Base-by-base conservation (phyloP, 2,113 vertebrate genomes). In the Tinamus guttatus region DNA sequence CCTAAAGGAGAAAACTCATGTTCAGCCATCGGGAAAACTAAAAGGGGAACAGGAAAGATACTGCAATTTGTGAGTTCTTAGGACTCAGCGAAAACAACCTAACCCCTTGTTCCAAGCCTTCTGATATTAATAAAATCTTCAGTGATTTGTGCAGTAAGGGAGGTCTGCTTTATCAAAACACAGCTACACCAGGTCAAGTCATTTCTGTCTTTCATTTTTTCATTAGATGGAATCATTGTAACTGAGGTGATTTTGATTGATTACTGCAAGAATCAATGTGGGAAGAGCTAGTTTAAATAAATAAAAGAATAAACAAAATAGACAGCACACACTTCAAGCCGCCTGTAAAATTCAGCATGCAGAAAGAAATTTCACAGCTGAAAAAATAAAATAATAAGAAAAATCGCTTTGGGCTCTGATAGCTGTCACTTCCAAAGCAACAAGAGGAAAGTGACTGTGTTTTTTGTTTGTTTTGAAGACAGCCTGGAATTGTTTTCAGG, bases 341-440 rank as follows among this genome's bases (percentile, higher is more conserved):
- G 28, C 7, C n/a, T 60, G 63, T 30, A 13, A 77, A 83, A 85
- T 38, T 69, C 40, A 47, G 4, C 0, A 0, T 3, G 11, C 5
- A 67, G 25, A 6, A 78, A 65, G 40, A 84, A 4, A 30, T 5
- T 51, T 8, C 82, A 74, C 5, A 74, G 65, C 14, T 64, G 19
- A 17, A 41, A 65, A 27, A 62, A 41, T 41, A 10, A 63, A 45
- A 17, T 13, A 45, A 45, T 45, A 63, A 38, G 13, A 38, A 11
- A 18, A 62, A 62, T 6, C 25, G 13, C 24, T 91, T 34, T 32
- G 9, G 87, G 69, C 47, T 49, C 27, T 41, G 32, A 28, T 20
- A 64, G 56, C 1, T 58, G 22, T 9, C 34, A 38, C 18, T 68
- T 60, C 9, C 9, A 34, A 63, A 60, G 52, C 13, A 59, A 13